These are phyloP conservation scores for Dusona sp. DNA, from an alignment of 2,888 invertebrate genomes.

Conservation along the genomic window DNA sequence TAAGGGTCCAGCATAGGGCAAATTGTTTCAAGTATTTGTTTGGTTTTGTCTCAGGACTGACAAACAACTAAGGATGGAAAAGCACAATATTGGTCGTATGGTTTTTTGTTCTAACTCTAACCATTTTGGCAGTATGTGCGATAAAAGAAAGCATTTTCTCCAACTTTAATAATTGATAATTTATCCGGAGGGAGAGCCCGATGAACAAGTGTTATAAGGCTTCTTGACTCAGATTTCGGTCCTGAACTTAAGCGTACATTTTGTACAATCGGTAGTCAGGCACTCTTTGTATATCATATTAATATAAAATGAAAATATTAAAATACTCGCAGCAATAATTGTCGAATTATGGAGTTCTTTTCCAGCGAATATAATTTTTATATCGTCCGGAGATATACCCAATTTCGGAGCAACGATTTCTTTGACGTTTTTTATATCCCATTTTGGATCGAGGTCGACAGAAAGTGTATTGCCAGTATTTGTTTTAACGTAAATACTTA, in stretches of 20 bases:
- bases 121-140: no score
- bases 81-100: no score
- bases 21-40: neutral
- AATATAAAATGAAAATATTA: neutral
- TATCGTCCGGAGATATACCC: slow-evolving; percentile 89
- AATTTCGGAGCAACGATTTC: slow-evolving; percentile 89
- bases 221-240: neutral
- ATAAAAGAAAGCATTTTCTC: no score
- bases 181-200: no score
- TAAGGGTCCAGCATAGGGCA: neutral
- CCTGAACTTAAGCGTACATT: neutral
- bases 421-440: slow-evolving; percentile 91
- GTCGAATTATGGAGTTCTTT: slow-evolving; percentile 91
- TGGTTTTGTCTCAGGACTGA: no score
- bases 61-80: no score
- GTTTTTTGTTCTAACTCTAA: no score
- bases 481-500: slow-evolving; percentile 90
- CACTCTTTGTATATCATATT: neutral
- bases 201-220: no score
- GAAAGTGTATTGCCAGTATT: slow-evolving; percentile 88
- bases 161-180: no score
- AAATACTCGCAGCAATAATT: slow-evolving; percentile 87
- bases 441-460: slow-evolving; percentile 90
- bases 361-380: slow-evolving; percentile 92
- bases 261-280: neutral